Percentiles rank a stretch among this genome's conserved stretches.
These are phyloP conservation scores for Zeuzera pyrina DNA, from an alignment of 2,888 invertebrate genomes.

Conservation along the genomic window DNA sequence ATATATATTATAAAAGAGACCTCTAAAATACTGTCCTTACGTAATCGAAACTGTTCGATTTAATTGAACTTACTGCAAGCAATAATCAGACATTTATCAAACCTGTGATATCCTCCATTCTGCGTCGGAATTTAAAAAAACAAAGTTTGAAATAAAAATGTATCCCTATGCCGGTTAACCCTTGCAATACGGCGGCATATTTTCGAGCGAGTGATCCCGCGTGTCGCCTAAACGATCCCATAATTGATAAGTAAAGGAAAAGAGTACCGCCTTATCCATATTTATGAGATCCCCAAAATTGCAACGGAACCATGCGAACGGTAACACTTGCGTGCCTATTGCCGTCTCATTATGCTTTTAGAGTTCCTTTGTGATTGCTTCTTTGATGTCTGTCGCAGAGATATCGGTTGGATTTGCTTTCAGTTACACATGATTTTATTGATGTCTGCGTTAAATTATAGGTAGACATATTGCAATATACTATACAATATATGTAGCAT, in stretches of 20 bases:
- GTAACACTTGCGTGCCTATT: conserved; percentile 56
- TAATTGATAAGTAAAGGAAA: conserved; percentile 74
- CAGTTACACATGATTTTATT: conserved; percentile 36
- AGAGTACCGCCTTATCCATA: conserved; percentile 66
- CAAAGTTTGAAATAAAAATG: no score
- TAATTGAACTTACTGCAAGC: no score
- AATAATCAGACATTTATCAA: no score
- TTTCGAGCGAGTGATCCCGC: conserved; percentile 41
- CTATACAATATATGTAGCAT: no score
- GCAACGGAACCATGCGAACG: conserved; percentile 66
- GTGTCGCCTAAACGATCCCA: conserved; percentile 64
- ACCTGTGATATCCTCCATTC: no score
- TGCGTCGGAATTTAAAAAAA: no score
- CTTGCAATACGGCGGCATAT: conserved; percentile 42
- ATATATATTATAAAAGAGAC: no score
- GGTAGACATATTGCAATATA: no score
- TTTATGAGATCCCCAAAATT: conserved; percentile 67
- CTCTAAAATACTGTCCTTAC: no score
- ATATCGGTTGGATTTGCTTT: conserved; percentile 54
- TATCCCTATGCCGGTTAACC: conserved; percentile 42
- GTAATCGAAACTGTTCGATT: no score
- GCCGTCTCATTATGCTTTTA: conserved; percentile 68
- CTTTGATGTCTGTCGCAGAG: conserved; percentile 56
- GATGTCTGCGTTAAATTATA: no score
- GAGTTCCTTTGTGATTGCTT: conserved; percentile 61